Conservation (phyloP, 2,113 vertebrate species). For the Myrmophylax atrothorax region DNA sequence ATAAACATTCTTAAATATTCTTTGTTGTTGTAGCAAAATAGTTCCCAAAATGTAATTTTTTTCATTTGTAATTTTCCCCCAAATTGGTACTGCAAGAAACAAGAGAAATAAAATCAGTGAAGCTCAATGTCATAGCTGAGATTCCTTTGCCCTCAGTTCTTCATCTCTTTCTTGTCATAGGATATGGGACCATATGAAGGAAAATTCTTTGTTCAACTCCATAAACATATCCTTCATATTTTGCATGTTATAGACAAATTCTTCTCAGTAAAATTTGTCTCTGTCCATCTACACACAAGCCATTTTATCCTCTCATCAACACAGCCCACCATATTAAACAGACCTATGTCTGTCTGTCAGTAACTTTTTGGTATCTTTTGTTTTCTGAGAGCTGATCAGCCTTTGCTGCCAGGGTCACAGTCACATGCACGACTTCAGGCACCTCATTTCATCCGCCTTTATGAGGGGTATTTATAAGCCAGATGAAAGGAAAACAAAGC, state of each 20-base stretch:
- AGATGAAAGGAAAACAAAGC: neutral
- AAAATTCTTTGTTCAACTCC: neutral
- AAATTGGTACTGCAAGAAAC: neutral
- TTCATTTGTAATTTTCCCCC: neutral
- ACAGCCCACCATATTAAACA: neutral
- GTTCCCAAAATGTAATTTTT: neutral
- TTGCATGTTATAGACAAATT: neutral
- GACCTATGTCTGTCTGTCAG: neutral
- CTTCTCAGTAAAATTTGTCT: neutral
- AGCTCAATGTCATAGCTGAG: neutral
- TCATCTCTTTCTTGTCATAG: neutral
- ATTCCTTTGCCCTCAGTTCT: neutral
- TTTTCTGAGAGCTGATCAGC: neutral
- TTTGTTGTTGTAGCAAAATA: neutral
- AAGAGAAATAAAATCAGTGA: neutral
- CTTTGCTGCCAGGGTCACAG: neutral
- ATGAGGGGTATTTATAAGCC: slow-evolving; percentile 24
- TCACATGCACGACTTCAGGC: neutral
- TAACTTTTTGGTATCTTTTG: neutral
- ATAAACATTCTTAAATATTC: neutral
- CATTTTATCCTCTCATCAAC: neutral
- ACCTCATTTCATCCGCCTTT: slow-evolving; percentile 12
- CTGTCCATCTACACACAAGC: neutral
- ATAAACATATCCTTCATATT: neutral
- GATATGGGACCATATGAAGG: neutral